Conservation (phyloP, 1,140 invertebrate species). For the Bursaphelenchus mucronatus region DNA sequence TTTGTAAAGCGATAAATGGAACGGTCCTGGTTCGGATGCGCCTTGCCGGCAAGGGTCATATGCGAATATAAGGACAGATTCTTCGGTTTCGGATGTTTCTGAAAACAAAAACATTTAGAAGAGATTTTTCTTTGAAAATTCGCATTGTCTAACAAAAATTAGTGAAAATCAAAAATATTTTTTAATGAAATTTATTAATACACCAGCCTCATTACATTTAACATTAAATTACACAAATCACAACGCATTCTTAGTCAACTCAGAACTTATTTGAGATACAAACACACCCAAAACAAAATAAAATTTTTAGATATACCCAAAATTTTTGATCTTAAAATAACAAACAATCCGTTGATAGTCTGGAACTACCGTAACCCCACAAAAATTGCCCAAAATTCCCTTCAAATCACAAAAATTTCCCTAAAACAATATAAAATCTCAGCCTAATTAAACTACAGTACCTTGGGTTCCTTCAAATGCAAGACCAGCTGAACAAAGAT, state of each 20-base stretch:
- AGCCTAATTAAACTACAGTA: too few species aligned
- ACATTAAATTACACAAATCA: not conserved
- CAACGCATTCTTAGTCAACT: not conserved
- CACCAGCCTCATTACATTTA: not conserved
- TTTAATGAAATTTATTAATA: not conserved
- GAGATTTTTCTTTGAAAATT: not conserved
- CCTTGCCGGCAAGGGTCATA: slow-evolving; percentile 37
- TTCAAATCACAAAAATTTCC: too few species aligned
- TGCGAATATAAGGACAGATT: slow-evolving; percentile 30
- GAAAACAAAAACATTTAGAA: slow-evolving; percentile 23
- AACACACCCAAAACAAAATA: not conserved
- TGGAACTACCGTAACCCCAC: too few species aligned
- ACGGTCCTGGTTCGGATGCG: slow-evolving; percentile 40
- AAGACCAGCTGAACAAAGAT: slow-evolving; percentile 69
- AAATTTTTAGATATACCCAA: slow-evolving; percentile 1
- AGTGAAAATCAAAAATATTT: not conserved
- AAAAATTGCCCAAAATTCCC: too few species aligned
- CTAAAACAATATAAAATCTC: too few species aligned
- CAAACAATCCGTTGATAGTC: too few species aligned
- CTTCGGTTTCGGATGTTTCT: slow-evolving; percentile 32
- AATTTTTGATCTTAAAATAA: too few species aligned
- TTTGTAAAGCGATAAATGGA: not conserved
- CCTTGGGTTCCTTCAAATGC: slow-evolving; percentile 66
- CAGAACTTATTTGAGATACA: not conserved
- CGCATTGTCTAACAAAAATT: not conserved